Percentiles rank a stretch among this genome's conserved stretches.
Conservation (phyloP, 2,113 vertebrate species). For the Bubo blakistoni region DNA sequence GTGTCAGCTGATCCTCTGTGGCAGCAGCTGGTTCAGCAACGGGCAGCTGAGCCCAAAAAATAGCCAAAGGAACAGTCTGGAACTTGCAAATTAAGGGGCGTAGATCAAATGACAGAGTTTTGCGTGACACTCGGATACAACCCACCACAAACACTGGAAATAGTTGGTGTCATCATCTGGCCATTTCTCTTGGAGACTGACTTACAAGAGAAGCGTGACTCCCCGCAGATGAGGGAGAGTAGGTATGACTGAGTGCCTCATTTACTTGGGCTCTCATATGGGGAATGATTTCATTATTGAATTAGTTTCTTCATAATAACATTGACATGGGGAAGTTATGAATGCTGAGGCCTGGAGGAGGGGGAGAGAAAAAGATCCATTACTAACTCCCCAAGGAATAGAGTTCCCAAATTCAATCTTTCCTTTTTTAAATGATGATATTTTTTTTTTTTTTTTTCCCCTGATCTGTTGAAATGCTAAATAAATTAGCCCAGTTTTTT, state of each 20-base stretch:
- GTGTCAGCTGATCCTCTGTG: not conserved
- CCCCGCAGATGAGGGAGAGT: slow-evolving; percentile 20
- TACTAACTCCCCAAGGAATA: slow-evolving; percentile 46
- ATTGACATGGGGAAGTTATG: slow-evolving; percentile 42
- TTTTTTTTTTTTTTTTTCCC: not conserved
- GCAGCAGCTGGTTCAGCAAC: not conserved
- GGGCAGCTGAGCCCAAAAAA: not conserved
- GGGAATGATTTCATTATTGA: slow-evolving; percentile 61
- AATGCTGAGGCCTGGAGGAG: slow-evolving; percentile 46
- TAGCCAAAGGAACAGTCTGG: not conserved
- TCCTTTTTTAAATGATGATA: slow-evolving; percentile 44
- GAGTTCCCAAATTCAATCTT: slow-evolving; percentile 68
- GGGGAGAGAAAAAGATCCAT: slow-evolving; percentile 12
- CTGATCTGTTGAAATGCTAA: slow-evolving; percentile 57
- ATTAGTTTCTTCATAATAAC: slow-evolving; percentile 63
- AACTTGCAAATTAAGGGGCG: not conserved
- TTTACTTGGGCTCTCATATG: slow-evolving; percentile 53
- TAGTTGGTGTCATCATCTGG: not conserved
- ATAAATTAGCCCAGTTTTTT: slow-evolving; percentile 67
- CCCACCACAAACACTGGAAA: not conserved
- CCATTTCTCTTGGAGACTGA: not conserved
- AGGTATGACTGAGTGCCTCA: slow-evolving; percentile 44
- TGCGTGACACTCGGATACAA: fast-evolving
- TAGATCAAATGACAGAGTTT: not conserved
- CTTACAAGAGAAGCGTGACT: not conserved